Evolutionary conservation across 2,113 vertebrate species (phyloP).

Genomic region (Oxyruncus cristatus): DNA sequence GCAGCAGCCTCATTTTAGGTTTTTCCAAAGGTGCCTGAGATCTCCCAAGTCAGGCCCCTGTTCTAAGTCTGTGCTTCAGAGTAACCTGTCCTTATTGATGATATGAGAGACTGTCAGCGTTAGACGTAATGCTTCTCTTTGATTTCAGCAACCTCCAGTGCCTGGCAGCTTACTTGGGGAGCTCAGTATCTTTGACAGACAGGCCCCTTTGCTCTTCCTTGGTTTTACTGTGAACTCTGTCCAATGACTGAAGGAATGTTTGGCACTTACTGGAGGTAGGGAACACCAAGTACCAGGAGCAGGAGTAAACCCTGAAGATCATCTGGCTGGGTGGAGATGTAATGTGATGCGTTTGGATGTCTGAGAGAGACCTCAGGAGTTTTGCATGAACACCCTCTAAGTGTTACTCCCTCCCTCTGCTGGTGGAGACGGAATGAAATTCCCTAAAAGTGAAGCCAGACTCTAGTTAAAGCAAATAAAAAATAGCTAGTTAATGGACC

Average conservation of each 20-base stretch:
- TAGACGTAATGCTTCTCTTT: not conserved
- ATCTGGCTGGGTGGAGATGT: not conserved
- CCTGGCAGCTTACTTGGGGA: not conserved
- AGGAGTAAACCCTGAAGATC: not conserved
- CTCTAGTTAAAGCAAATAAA: not conserved
- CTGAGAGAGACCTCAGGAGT: not conserved
- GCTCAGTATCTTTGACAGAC: not conserved
- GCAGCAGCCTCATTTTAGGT: not conserved
- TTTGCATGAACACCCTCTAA: not conserved
- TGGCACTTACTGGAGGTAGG: not conserved
- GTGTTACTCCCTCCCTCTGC: not conserved
- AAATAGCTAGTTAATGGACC: not conserved
- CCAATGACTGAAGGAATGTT: not conserved
- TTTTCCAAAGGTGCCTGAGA: not conserved
- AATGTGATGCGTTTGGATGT: not conserved
- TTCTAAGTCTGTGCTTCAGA: not conserved
- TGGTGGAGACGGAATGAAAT: not conserved
- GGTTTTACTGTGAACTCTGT: not conserved
- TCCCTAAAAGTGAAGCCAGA: not conserved
- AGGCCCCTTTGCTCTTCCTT: not conserved
- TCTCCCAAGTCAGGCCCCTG: not conserved
- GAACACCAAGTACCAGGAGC: not conserved
- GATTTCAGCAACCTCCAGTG: not conserved
- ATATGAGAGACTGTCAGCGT: not conserved
- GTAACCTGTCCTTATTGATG: not conserved